Conservation (phyloP, 2,888 invertebrate genomes). For the Meandrusa payeni region DNA sequence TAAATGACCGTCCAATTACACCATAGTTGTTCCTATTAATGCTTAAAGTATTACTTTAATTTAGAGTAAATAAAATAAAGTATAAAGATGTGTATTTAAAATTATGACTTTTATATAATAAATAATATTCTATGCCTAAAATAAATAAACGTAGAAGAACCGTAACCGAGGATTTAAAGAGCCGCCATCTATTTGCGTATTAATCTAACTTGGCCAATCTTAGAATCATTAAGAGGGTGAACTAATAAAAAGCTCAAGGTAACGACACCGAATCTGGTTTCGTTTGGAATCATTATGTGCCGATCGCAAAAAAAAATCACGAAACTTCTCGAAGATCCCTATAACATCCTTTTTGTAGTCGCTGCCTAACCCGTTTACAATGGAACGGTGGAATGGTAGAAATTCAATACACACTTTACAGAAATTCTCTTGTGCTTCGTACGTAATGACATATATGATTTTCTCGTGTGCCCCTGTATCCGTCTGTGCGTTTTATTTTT, state of each 20-base stretch:
- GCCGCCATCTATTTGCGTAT: neutral
- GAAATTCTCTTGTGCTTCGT: slow-evolving; percentile 34
- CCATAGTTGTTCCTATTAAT: too few species aligned
- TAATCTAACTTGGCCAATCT: neutral
- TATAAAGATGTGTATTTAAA: too few species aligned
- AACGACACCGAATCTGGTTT: slow-evolving; percentile 4
- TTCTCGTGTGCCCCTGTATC: slow-evolving; percentile 8
- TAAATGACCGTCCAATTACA: too few species aligned
- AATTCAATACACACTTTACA: slow-evolving; percentile 47
- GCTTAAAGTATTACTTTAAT: too few species aligned
- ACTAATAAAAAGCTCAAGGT: slow-evolving; percentile 10
- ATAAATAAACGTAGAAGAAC: too few species aligned
- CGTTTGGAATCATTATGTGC: slow-evolving; percentile 6
- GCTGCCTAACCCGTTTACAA: slow-evolving; percentile 21
- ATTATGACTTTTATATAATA: too few species aligned
- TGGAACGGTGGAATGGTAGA: slow-evolving; percentile 32
- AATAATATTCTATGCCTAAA: too few species aligned
- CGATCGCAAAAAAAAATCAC: slow-evolving; percentile 10
- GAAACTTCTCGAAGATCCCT: slow-evolving; percentile 10
- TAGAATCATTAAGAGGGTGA: neutral
- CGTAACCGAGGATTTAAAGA: too few species aligned
- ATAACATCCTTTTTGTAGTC: slow-evolving; percentile 18
- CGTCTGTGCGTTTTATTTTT: slow-evolving; percentile 15
- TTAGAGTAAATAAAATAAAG: too few species aligned
- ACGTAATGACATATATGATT: slow-evolving; percentile 34